A percentile compares a stretch with the other conserved stretches of the same genome.
Conservation (phyloP, 2,797 vertebrate species). For the Lerista edwardsae region DNA sequence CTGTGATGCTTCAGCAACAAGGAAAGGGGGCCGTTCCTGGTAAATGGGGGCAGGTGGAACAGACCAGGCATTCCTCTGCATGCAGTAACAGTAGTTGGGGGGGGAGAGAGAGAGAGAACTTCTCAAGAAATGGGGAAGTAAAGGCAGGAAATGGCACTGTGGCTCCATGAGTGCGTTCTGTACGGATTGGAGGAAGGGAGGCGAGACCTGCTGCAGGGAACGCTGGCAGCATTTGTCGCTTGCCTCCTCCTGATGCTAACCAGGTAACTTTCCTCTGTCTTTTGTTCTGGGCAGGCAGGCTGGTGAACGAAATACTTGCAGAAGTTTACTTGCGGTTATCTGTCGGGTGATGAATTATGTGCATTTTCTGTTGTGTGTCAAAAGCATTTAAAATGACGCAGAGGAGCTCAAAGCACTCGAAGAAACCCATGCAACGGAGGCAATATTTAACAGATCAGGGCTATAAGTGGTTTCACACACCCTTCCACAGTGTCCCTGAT, state of each 20-base stretch:
- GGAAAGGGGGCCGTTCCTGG: no score
- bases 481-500: no score
- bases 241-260: neutral
- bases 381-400: neutral
- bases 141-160: neutral
- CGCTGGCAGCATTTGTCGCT: neutral
- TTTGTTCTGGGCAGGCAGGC: neutral
- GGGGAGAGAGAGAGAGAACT: neutral
- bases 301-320: neutral
- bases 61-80: no score
- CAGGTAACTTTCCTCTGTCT: neutral
- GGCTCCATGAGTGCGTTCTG: neutral
- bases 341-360: neutral
- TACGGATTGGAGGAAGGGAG: neutral
- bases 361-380: neutral
- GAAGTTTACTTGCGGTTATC: no score
- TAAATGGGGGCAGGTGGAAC: no score
- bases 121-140: neutral
- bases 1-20: no score
- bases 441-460: neutral
- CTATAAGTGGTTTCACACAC: neutral
- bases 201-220: neutral
- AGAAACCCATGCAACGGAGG: neutral
- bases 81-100: neutral
- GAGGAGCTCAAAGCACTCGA: neutral